Percentiles rank a stretch among this genome's conserved stretches.
phyloP scores from a whole-genome alignment of 1,140 invertebrate species.

The Scaptomyza hsui region DNA sequence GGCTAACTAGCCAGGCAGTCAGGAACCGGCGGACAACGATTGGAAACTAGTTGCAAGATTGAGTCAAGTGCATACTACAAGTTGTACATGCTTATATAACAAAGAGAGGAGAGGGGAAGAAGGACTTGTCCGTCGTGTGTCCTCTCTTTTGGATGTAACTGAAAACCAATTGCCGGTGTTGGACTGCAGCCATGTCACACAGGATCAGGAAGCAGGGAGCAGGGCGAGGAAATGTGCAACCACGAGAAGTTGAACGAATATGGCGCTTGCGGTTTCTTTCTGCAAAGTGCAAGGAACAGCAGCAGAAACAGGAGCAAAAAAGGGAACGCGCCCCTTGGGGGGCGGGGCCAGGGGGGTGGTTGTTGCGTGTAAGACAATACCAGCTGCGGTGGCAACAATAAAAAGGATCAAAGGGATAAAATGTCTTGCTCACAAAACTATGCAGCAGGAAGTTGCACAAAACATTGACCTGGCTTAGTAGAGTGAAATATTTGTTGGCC shows the following conservation, averaged over 20 bases:
- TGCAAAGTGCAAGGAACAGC: conserved; percentile 2
- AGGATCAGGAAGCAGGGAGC: no score
- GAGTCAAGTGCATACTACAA: conserved; percentile 36
- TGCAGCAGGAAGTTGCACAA: conserved; percentile 38
- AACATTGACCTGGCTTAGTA: conserved; percentile 12
- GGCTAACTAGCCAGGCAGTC: conserved; percentile 9
- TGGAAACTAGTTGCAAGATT: conserved; percentile 38
- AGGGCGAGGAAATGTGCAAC: background rate
- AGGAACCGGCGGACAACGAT: background rate
- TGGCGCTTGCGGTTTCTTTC: conserved; percentile 40
- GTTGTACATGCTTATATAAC: background rate
- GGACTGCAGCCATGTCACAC: conserved; percentile 54
- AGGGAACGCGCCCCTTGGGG: background rate
- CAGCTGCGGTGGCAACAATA: conserved; percentile 61
- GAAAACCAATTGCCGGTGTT: conserved; percentile 61
- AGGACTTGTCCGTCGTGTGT: background rate
- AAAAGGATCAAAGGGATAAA: conserved; percentile 64
- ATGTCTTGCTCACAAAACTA: conserved; percentile 49
- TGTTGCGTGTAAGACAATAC: conserved; percentile 52
- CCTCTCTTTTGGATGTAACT: conserved; percentile 35
- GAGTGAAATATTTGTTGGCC: conserved; percentile 13
- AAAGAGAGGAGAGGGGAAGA: background rate
- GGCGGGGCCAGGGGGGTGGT: background rate
- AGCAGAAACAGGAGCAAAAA: background rate
- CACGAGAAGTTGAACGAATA: conserved; percentile 11